phyloP scores from a whole-genome alignment of 2,797 vertebrate species.

The Ibycter americanus region DNA sequence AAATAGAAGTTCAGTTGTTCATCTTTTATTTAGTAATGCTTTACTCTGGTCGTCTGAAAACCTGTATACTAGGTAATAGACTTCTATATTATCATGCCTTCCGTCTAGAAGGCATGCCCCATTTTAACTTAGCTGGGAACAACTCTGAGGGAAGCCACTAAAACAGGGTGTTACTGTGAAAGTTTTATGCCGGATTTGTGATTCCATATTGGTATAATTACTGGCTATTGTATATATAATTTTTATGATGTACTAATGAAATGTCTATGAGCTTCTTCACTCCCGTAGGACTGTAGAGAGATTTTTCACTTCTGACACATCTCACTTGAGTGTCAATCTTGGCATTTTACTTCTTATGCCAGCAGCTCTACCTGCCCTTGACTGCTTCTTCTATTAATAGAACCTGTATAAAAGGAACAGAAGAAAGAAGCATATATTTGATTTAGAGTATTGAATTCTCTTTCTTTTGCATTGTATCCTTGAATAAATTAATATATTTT shows the following conservation, averaged over 20 bases:
- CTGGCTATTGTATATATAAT: background rate
- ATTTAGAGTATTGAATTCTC: background rate
- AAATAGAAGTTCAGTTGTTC: background rate
- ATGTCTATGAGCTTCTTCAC: background rate
- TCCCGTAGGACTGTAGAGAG: background rate
- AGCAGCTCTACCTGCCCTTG: background rate
- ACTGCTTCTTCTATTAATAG: constrained; percentile 26
- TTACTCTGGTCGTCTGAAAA: background rate
- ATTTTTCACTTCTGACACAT: constrained; percentile 41
- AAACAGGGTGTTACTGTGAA: background rate
- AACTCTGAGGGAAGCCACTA: background rate
- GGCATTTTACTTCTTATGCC: background rate
- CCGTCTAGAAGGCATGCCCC: background rate
- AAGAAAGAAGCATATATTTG: background rate
- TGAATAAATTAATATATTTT: background rate
- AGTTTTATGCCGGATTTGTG: background rate
- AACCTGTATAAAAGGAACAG: background rate
- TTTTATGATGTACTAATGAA: background rate
- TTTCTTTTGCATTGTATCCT: background rate
- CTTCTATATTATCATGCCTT: background rate
- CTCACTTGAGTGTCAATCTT: constrained; percentile 21
- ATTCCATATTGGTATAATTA: background rate
- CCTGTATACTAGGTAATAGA: background rate
- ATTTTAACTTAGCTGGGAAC: background rate
- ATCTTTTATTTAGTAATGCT: background rate